Evolutionary conservation across 2,797 vertebrate genomes (phyloP).

Genomic region (Microctenopoma stevenorrisi): DNA sequence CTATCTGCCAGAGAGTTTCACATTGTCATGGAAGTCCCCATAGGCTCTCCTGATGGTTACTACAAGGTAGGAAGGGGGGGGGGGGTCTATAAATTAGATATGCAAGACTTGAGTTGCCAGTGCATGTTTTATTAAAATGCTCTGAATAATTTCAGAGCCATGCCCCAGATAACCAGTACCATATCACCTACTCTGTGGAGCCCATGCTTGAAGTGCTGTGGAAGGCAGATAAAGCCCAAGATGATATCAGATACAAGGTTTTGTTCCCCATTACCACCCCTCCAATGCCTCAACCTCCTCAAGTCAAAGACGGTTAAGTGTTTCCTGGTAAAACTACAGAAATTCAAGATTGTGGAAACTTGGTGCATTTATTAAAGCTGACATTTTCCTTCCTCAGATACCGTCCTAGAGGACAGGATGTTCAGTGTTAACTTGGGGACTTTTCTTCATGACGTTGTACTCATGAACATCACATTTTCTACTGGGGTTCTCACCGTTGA

Average conservation of each 20-base stretch:
- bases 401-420: constrained; percentile 43
- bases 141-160: constrained; percentile 79
- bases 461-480: constrained; percentile 80
- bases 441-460: constrained; percentile 79
- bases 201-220: constrained; percentile 84
- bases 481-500: constrained; percentile 69
- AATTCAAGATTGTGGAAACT: accelerated
- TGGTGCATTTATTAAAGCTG: background rate
- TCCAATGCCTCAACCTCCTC: constrained; percentile 58
- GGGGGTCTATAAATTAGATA: background rate
- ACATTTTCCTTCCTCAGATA: constrained; percentile 61
- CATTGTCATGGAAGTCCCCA: constrained; percentile 82
- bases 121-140: constrained; percentile 49
- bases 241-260: constrained; percentile 81
- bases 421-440: constrained; percentile 76
- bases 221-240: constrained; percentile 57
- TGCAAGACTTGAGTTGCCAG: constrained; percentile 1
- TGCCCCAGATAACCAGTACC: constrained; percentile 78
- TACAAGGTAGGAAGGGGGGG: constrained; percentile 82
- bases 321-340: accelerated
- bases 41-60: constrained; percentile 87
- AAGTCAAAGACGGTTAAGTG: constrained; percentile 63
- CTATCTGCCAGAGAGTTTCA: constrained; percentile 69
- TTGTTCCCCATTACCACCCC: constrained; percentile 83
- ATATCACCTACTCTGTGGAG: constrained; percentile 78